Conservation (phyloP, 1,140 invertebrate species). For the Nomia melanderi region DNA sequence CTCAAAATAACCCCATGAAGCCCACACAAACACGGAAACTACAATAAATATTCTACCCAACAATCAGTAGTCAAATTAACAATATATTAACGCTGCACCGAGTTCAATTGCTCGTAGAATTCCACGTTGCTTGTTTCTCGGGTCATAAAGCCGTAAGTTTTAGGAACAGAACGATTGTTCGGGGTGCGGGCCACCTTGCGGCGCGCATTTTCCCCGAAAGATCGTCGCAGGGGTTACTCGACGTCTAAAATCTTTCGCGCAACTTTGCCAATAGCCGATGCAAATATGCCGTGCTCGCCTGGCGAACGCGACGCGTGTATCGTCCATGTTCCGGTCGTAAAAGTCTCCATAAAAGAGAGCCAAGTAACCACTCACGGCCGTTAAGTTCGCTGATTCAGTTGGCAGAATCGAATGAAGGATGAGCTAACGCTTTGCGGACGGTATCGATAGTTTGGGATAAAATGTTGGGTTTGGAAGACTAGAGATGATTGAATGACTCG, state of each 20-base stretch:
- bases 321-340: not conserved
- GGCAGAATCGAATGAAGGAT: not conserved
- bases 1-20: too few species aligned
- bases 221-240: conserved; percentile 21
- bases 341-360: conserved; percentile 6
- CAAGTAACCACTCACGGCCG: conserved; percentile 9
- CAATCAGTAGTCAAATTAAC: too few species aligned
- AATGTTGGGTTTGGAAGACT: too few species aligned
- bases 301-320: not conserved
- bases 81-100: too few species aligned
- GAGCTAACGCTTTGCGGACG: too few species aligned
- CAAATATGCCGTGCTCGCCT: conserved; percentile 3
- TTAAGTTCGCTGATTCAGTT: conserved; percentile 7
- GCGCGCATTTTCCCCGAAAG: conserved; percentile 2
- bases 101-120: conserved; percentile 33
- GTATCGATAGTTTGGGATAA: not conserved
- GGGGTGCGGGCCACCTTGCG: not conserved
- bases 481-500: too few species aligned
- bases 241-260: not conserved
- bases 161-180: too few species aligned
- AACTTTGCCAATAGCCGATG: conserved; percentile 45
- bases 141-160: too few species aligned
- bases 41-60: too few species aligned
- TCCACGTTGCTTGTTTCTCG: too few species aligned
- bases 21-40: too few species aligned